These are phyloP conservation scores for Poecile montanus DNA, from an alignment of 2,797 vertebrate genomes.

Conservation along the genomic window DNA sequence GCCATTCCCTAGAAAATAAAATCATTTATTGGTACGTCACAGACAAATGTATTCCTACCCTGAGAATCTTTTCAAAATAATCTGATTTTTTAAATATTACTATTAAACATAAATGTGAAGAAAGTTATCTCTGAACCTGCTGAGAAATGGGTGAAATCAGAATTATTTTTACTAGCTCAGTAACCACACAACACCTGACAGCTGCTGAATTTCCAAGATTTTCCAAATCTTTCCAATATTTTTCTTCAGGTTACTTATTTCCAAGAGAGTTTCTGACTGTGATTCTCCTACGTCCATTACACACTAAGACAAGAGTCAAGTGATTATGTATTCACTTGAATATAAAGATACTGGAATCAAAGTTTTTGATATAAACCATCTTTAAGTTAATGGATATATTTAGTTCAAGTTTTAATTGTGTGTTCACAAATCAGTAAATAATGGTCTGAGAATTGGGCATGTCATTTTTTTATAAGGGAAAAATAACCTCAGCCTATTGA, in stretches of 20 bases:
- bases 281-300: background rate
- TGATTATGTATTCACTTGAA: background rate
- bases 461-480: background rate
- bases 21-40: background rate
- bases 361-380: background rate
- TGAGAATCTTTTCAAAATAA: background rate
- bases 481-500: background rate
- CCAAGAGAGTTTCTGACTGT: background rate
- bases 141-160: background rate
- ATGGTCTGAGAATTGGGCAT: background rate
- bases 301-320: background rate
- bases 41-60: background rate
- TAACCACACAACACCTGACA: background rate
- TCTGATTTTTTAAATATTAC: background rate
- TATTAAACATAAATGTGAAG: background rate
- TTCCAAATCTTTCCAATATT: background rate
- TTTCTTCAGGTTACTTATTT: background rate
- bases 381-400: background rate
- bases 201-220: background rate
- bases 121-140: background rate
- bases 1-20: conserved; percentile 87
- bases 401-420: background rate
- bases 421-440: background rate
- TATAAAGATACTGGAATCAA: background rate
- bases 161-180: background rate